Conservation (phyloP, 2,797 vertebrate species). For the Enteromius thamalakanensis region DNA sequence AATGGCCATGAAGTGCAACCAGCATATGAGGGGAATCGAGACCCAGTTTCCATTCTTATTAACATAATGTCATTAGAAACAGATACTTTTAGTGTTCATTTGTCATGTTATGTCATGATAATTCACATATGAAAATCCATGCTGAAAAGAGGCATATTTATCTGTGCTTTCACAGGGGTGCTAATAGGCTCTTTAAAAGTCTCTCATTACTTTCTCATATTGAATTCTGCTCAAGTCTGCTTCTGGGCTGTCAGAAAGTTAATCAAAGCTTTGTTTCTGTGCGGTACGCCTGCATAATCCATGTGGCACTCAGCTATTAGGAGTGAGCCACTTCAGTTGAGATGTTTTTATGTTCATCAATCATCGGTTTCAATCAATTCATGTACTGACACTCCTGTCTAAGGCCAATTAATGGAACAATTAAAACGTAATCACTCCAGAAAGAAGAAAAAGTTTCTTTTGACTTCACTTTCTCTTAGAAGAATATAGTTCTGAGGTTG, state of each 20-base stretch:
- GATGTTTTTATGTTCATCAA: conserved; percentile 44
- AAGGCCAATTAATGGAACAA: conserved; percentile 45
- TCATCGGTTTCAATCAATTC: conserved; percentile 27
- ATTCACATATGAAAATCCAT: conserved; percentile 27
- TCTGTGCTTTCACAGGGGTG: conserved; percentile 43
- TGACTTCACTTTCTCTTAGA: conserved; percentile 33
- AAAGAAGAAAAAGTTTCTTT: conserved; percentile 46
- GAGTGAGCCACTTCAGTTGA: conserved; percentile 34
- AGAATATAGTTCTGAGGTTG: conserved; percentile 27
- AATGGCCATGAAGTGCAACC: background rate
- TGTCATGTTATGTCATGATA: background rate
- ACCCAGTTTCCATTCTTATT: conserved; percentile 10
- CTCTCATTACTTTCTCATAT: conserved; percentile 46
- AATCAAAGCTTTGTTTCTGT: conserved; percentile 62
- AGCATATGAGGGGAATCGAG: background rate
- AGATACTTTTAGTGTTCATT: conserved; percentile 20
- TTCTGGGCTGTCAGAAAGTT: conserved; percentile 49
- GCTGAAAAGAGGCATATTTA: conserved; percentile 40
- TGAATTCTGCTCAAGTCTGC: conserved; percentile 25
- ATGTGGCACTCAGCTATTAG: conserved; percentile 53
- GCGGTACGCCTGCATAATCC: conserved; percentile 49
- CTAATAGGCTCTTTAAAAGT: conserved; percentile 44
- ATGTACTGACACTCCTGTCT: conserved; percentile 2
- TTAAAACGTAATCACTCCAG: conserved; percentile 40
- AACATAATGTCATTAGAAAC: conserved; percentile 13